Conservation (phyloP, 2,797 vertebrate species). For the Sebastes reedi region DNA sequence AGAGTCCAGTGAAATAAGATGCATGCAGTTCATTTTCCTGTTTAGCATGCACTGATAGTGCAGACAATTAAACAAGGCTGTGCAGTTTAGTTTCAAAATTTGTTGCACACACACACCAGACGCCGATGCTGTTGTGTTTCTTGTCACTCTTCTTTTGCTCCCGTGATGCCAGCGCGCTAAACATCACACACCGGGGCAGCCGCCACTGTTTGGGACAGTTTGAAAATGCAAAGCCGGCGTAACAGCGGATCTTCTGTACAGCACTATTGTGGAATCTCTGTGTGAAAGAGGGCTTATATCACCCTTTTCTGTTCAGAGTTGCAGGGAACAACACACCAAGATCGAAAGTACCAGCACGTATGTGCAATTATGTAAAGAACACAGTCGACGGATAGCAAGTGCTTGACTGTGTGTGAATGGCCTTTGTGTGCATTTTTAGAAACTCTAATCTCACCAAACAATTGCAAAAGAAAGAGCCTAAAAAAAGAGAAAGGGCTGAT, state of each 20-base stretch:
- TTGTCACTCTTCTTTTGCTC: too few species aligned
- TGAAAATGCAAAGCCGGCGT: not conserved
- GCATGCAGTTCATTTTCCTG: slow-evolving; percentile 40
- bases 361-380: slow-evolving; percentile 35
- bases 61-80: not conserved
- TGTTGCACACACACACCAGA: not conserved
- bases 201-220: too few species aligned
- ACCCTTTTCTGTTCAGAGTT: not conserved
- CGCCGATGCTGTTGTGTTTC: too few species aligned
- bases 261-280: too few species aligned
- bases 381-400: slow-evolving; percentile 59
- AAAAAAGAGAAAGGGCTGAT: slow-evolving; percentile 66
- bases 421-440: slow-evolving; percentile 59
- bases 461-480: slow-evolving; percentile 43
- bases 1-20: slow-evolving; percentile 68
- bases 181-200: too few species aligned
- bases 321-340: not conserved
- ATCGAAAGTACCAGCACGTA: slow-evolving; percentile 15
- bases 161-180: accelerated
- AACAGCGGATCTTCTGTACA: too few species aligned
- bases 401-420: slow-evolving; percentile 63
- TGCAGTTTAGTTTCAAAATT: not conserved
- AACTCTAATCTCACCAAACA: slow-evolving; percentile 66
- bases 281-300: not conserved
- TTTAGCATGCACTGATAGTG: not conserved